Evolutionary conservation across 1,140 invertebrate genomes (phyloP).

Genomic region (Tetraneura akinire): DNA sequence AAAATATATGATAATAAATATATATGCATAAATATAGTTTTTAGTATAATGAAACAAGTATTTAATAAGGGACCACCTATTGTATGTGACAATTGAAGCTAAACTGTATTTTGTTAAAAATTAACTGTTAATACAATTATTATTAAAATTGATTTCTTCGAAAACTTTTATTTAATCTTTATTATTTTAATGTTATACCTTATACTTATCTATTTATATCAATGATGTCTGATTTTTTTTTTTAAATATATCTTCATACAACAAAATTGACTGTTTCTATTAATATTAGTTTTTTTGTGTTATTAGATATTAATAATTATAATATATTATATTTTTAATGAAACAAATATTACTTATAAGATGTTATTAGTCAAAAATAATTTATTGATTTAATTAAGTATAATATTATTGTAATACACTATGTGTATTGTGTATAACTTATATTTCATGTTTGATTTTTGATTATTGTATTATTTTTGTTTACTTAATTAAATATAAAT

Average conservation of each 20-base stretch:
- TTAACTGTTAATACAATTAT: constrained; percentile 7
- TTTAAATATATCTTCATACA: constrained; percentile 12
- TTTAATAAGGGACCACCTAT: constrained; percentile 22
- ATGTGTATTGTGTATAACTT: background rate
- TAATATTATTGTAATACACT: constrained; percentile 15
- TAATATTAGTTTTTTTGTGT: constrained; percentile 27
- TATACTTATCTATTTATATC: background rate
- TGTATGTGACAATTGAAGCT: constrained; percentile 17
- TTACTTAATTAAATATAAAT: background rate
- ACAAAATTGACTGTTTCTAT: constrained; percentile 42
- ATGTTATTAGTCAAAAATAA: constrained; percentile 18
- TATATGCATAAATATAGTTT: background rate
- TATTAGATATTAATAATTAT: constrained; percentile 27
- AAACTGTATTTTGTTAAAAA: constrained; percentile 17
- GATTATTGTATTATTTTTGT: constrained; percentile 5
- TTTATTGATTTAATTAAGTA: constrained; percentile 28
- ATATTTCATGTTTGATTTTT: background rate
- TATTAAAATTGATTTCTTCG: constrained; percentile 17
- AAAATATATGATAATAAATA: no score
- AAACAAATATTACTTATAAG: constrained; percentile 35
- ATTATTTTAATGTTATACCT: constrained; percentile 16
- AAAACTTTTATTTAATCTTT: constrained; percentile 31
- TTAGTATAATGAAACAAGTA: constrained; percentile 11
- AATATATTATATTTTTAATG: constrained; percentile 41
- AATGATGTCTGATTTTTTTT: background rate